Base-by-base conservation (phyloP, 1,140 invertebrate species). In the Eciton burchellii region DNA sequence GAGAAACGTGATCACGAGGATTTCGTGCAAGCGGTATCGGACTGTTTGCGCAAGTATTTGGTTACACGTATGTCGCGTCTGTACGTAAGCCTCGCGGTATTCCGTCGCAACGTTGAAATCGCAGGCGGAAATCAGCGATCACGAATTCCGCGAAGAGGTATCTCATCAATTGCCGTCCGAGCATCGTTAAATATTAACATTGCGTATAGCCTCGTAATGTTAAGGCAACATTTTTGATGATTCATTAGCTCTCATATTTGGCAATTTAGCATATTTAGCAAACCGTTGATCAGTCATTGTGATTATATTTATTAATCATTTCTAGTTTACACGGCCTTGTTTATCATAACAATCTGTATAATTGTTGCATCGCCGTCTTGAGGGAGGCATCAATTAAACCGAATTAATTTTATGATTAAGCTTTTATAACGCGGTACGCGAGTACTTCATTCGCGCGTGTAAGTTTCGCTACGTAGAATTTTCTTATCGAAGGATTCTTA, bases 1-100 rank as follows among this genome's bases (percentile, higher is more conserved):
- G 12, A 79, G 63, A 79, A 79, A 79, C 74, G 74, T 79, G 74
- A 79, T 70, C 74, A 35, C 74, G 74, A 79, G 63, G 52, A 79
- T 79, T 79, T 68, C 63, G 41, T 35, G 41, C 63, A 11, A 65
- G 59, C n/a, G 19, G 21, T 68, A 70, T 79, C 63, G 49, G 43
- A 26, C 21, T 56, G 43, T 68, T 68, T 79, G 21, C 9, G 63
- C 63, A 66, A 77, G 73, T 54, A 68, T 68, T 68, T 68, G 47
- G 63, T 79, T 79, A 56, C 62, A 68, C n/a, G 8, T 62, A 35
- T 35, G 41, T 79, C 21, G 59, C 45, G 59, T 35, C 52, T 56
- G 21, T 68, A 35, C 49, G 63, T 68, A 56, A 68, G 35, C 3
- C 16, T 19, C n/a, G 35, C n/a, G 62, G 43, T 21, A 68, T 43